Conservation (phyloP, 1,140 invertebrate genomes). For the Coelopa frigida region DNA sequence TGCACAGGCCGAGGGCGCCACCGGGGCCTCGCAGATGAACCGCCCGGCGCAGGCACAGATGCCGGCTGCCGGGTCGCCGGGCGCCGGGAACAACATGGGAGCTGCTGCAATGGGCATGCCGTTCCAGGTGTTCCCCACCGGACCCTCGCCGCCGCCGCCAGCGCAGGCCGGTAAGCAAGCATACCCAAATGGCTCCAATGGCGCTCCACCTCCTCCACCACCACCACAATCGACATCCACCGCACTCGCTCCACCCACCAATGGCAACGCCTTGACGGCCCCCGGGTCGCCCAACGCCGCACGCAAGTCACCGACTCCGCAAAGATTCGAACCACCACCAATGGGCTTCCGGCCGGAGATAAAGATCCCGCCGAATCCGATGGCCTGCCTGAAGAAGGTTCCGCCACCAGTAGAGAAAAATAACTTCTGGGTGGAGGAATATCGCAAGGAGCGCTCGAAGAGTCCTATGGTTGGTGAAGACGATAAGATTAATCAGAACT, state of each 20-base stretch:
- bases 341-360: slow-evolving; percentile 55
- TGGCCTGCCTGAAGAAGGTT: slow-evolving; percentile 48
- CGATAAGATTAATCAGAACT: too few relatives aligned
- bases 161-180: slow-evolving; percentile 42
- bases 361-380: slow-evolving; percentile 61
- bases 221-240: slow-evolving; percentile 48
- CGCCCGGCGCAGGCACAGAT: slow-evolving; percentile 37
- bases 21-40: slow-evolving; percentile 36
- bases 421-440: slow-evolving; percentile 44
- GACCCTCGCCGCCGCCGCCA: slow-evolving; percentile 49
- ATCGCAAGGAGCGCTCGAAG: slow-evolving; percentile 38
- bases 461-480: slow-evolving; percentile 32
- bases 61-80: slow-evolving; percentile 25
- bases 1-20: slow-evolving; percentile 49
- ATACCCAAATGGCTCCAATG: slow-evolving; percentile 33
- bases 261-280: slow-evolving; percentile 30
- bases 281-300: slow-evolving; percentile 41
- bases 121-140: slow-evolving; percentile 60
- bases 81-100: slow-evolving; percentile 33
- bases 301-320: slow-evolving; percentile 44
- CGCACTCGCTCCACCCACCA: slow-evolving; percentile 40
- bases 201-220: slow-evolving; percentile 51
- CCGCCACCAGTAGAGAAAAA: slow-evolving; percentile 45
- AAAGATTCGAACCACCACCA: slow-evolving; percentile 43
- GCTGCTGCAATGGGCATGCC: slow-evolving; percentile 52